These are phyloP conservation scores for Lagodon rhomboides DNA, from an alignment of 2,797 vertebrate species.

Conservation along the genomic window DNA sequence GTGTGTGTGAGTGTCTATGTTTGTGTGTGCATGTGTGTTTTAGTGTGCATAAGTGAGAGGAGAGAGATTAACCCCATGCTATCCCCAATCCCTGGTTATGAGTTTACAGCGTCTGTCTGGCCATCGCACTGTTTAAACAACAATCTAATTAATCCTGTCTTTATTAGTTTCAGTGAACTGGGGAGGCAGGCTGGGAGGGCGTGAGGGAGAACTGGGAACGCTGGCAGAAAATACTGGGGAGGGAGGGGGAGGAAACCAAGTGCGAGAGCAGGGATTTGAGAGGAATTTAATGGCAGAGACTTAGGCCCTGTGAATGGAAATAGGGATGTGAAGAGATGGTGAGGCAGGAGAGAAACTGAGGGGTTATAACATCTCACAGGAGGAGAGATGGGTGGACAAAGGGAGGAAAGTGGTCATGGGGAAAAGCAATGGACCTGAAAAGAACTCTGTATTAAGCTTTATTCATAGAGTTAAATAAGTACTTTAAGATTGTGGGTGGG, in stretches of 20 bases:
- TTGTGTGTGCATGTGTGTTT: conserved; percentile 75
- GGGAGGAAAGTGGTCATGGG: conserved; percentile 56
- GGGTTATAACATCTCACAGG: conserved; percentile 67
- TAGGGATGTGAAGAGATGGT: conserved; percentile 69
- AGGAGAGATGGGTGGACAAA: conserved; percentile 61
- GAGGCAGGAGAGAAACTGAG: conserved; percentile 64
- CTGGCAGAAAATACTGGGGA: conserved; percentile 79
- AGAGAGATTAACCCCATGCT: conserved; percentile 94
- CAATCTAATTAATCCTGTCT: conserved; percentile 96
- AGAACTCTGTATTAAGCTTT: conserved; percentile 55
- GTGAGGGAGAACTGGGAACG: conserved; percentile 83
- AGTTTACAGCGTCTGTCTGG: conserved; percentile 94
- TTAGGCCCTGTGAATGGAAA: conserved; percentile 76
- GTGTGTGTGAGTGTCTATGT: conserved; percentile 56
- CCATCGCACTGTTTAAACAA: conserved; percentile 94
- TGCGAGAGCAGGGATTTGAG: conserved; percentile 83
- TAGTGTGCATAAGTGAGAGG: conserved; percentile 87
- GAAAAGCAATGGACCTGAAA: conserved; percentile 53
- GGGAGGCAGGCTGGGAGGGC: conserved; percentile 85
- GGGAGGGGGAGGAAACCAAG: conserved; percentile 80
- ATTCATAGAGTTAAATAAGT: conserved; percentile 58
- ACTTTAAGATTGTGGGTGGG: conserved; percentile 52
- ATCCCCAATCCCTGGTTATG: conserved; percentile 94
- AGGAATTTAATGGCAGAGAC: conserved; percentile 83
- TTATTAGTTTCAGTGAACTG: conserved; percentile 95